Percentiles rank a stretch among this genome's conserved stretches.
These are phyloP conservation scores for Phalera bucephala DNA, from an alignment of 2,888 invertebrate species.

Conservation along the genomic window DNA sequence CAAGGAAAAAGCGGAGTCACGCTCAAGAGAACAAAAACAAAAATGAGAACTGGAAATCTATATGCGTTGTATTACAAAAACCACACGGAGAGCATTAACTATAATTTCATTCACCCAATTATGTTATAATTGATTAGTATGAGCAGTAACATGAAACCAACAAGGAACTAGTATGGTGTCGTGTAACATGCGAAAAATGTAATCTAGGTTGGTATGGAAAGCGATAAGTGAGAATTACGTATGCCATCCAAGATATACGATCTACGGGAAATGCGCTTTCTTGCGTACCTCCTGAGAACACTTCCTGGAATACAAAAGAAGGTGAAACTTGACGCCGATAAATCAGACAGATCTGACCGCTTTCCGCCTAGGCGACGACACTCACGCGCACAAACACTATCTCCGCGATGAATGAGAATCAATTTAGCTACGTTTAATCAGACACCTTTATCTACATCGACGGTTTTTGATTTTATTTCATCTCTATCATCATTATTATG, in stretches of 20 bases:
- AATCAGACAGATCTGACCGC: conserved; percentile 44
- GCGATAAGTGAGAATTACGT: conserved; percentile 20
- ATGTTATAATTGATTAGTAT: no score
- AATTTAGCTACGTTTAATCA: not conserved
- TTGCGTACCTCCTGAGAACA: conserved; percentile 29
- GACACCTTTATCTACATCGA: not conserved
- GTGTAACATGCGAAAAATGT: not conserved
- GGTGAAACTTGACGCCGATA: conserved; percentile 59
- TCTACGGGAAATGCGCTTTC: conserved; percentile 56
- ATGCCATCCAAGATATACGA: conserved; percentile 14
- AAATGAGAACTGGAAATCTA: no score
- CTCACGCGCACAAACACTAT: not conserved
- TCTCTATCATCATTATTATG: not conserved
- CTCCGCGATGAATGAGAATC: conserved; percentile 1
- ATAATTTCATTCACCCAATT: no score
- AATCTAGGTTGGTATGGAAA: conserved; percentile 9
- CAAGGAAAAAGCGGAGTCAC: conserved; percentile 53
- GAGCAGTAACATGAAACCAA: no score
- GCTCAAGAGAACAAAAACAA: conserved; percentile 52
- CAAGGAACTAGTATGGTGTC: no score
- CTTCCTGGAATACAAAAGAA: conserved; percentile 65
- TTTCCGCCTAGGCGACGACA: conserved; percentile 39
- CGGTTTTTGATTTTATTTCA: not conserved
- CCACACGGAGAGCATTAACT: no score
- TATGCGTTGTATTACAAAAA: no score